Evolutionary conservation across 2,888 invertebrate species (phyloP).

Genomic region (Tipula lateralis): DNA sequence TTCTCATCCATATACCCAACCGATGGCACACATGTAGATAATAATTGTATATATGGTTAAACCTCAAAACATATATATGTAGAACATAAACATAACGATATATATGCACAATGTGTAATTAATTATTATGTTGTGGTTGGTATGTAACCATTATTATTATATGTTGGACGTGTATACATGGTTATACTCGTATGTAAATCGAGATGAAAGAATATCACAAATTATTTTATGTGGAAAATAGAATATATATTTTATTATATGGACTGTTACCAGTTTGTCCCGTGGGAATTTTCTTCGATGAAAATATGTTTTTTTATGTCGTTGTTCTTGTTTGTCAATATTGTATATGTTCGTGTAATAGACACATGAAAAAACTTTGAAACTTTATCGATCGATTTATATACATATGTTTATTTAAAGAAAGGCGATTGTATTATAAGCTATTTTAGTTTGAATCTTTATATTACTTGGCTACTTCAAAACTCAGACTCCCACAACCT

Average conservation of each 20-base stretch:
- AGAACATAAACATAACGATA: not conserved
- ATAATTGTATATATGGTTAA: not conserved
- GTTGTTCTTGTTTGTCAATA: not conserved
- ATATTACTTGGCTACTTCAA: no score
- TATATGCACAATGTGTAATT: not conserved
- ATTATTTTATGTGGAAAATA: conserved; percentile 7
- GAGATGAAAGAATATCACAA: not conserved
- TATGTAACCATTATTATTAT: not conserved
- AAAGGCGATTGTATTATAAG: no score
- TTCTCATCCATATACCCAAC: not conserved
- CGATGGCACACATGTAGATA: not conserved
- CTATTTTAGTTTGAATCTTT: no score
- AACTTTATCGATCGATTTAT: no score
- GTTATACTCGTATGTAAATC: not conserved
- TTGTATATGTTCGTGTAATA: no score
- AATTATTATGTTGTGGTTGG: not conserved
- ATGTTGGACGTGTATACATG: not conserved
- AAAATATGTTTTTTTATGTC: not conserved
- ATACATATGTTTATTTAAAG: no score
- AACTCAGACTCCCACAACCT: no score
- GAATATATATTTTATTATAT: not conserved
- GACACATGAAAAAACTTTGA: no score
- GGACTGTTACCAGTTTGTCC: not conserved
- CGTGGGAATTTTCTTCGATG: not conserved
- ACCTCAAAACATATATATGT: not conserved